Conservation (phyloP, 2,113 vertebrate species). For the Onychostoma macrolepis region DNA sequence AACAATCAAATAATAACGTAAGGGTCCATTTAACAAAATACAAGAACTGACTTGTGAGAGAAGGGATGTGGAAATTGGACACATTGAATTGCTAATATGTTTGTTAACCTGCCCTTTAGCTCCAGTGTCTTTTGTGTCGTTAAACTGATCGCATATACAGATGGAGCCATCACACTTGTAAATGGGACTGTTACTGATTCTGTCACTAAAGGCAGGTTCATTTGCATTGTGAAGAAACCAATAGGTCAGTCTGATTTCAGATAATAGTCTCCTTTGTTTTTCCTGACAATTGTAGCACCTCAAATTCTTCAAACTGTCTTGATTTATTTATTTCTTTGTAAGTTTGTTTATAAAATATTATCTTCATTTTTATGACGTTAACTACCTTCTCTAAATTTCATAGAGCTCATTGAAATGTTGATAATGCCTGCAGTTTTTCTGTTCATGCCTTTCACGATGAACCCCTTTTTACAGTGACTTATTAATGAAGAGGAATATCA, state of each 20-base stretch:
- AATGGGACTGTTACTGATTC: not conserved
- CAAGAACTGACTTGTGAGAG: not conserved
- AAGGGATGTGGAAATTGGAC: not conserved
- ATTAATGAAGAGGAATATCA: not conserved
- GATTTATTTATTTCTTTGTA: conserved; percentile 24
- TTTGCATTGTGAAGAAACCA: not conserved
- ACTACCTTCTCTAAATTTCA: not conserved
- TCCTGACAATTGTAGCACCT: not conserved
- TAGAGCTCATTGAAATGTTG: not conserved
- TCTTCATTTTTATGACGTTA: not conserved
- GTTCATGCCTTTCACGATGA: not conserved
- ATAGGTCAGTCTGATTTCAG: not conserved
- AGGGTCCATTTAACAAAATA: not conserved
- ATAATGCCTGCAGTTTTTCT: not conserved
- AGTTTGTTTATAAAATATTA: not conserved
- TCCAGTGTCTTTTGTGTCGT: not conserved
- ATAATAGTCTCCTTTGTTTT: not conserved
- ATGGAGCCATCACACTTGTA: not conserved
- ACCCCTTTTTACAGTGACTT: not conserved
- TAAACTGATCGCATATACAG: not conserved
- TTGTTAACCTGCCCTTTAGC: not conserved
- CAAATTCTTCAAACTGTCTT: not conserved
- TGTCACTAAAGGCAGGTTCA: not conserved
- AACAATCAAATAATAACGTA: conserved; percentile 5
- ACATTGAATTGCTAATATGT: not conserved